These are phyloP conservation scores for Procapra przewalskii DNA, from an alignment of 2,113 vertebrate species.

Conservation along the genomic window DNA sequence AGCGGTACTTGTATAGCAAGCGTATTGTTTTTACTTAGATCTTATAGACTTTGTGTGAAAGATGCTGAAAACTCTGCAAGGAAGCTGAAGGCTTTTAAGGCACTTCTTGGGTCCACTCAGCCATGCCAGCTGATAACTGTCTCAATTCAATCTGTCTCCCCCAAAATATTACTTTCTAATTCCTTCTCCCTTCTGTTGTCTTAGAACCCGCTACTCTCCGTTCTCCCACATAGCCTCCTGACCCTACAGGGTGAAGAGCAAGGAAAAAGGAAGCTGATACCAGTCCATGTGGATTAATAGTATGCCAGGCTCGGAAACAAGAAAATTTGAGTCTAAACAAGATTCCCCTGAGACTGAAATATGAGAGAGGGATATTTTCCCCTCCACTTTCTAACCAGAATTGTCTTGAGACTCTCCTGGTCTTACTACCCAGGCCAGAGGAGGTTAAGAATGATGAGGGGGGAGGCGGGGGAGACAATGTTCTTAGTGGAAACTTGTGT, in stretches of 20 bases:
- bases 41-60: not conserved
- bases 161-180: not conserved
- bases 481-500: not conserved
- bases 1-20: not conserved
- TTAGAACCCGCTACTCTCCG: not conserved
- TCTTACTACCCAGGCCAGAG: constrained; percentile 1
- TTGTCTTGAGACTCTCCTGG: not conserved
- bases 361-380: not conserved
- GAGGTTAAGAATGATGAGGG: not conserved
- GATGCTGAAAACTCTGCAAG: not conserved
- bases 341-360: not conserved
- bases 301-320: not conserved
- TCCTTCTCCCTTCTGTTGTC: not conserved
- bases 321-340: not conserved
- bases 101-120: not conserved
- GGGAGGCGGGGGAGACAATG: not conserved
- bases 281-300: not conserved
- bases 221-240: not conserved
- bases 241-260: not conserved
- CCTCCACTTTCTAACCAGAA: not conserved
- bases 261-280: not conserved
- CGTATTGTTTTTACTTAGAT: not conserved
- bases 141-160: not conserved
- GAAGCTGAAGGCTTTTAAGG: not conserved
- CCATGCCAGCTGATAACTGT: not conserved